Evolutionary conservation across 2,797 vertebrate species (phyloP).

Genomic region (Sebastes flavidus): DNA sequence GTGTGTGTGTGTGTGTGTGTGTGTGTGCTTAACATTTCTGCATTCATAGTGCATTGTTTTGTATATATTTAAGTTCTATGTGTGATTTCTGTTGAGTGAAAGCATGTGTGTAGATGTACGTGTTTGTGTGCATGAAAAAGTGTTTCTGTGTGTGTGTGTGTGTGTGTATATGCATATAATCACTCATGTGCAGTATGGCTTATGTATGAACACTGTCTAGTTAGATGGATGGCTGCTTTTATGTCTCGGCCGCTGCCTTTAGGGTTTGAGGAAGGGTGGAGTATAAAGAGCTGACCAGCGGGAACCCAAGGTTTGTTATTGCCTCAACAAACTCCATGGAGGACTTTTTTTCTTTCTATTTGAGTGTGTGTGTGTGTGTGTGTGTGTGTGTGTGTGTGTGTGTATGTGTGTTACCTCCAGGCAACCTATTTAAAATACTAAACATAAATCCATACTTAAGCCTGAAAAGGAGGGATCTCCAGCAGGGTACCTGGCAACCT

Average conservation of each 20-base stretch:
- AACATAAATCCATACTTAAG: background rate
- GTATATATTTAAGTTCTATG: background rate
- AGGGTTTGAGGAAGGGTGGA: constrained; percentile 25
- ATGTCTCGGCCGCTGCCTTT: constrained; percentile 23
- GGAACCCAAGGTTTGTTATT: constrained; percentile 17
- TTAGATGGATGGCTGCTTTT: constrained; percentile 42
- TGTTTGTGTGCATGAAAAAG: background rate
- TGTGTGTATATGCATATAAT: background rate
- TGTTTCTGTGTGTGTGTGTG: background rate
- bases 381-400: background rate
- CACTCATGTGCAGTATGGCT: constrained; percentile 8
- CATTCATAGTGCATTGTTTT: background rate
- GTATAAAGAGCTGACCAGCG: constrained; percentile 28
- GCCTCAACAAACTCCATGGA: background rate
- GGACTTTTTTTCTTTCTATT: background rate
- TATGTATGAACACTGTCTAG: constrained; percentile 19
- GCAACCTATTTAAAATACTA: constrained; percentile 9
- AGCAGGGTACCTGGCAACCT: background rate
- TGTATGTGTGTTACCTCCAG: background rate
- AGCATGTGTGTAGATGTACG: background rate
- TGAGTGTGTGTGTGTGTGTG: background rate
- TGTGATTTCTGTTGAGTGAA: background rate
- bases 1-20: background rate
- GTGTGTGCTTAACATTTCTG: background rate
- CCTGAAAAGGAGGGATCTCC: background rate